phyloP scores from a whole-genome alignment of 2,113 vertebrate genomes.

The Epinephelus cyanopodus region DNA sequence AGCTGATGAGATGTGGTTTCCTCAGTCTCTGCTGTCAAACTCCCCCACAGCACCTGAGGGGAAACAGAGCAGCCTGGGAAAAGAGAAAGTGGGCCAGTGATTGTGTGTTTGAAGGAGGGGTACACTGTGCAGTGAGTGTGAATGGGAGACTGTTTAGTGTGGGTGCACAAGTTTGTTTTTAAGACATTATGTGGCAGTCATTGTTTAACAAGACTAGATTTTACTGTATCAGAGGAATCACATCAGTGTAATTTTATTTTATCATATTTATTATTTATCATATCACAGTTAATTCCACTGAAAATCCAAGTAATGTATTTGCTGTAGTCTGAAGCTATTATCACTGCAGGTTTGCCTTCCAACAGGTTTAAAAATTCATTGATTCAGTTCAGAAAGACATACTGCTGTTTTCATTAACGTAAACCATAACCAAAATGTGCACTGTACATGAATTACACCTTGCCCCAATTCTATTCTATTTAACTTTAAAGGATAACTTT shows the following conservation, averaged over 20 bases:
- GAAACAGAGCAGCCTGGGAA: conserved; percentile 73
- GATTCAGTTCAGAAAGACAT: too few relatives aligned
- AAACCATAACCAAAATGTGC: too few relatives aligned
- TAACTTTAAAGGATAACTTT: too few relatives aligned
- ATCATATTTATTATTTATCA: background rate
- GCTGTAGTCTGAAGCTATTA: background rate
- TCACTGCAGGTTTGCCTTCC: background rate
- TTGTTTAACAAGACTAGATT: background rate
- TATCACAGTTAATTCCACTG: background rate
- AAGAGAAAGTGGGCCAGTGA: conserved; percentile 49
- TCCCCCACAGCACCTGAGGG: conserved; percentile 63
- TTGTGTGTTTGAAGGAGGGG: conserved; percentile 29
- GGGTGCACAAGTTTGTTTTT: background rate
- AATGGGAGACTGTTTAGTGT: conserved; percentile 16
- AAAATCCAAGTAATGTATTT: background rate
- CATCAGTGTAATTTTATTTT: background rate
- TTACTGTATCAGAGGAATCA: background rate
- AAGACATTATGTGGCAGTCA: background rate
- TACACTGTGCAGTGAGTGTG: conserved; percentile 2
- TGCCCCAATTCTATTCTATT: too few relatives aligned
- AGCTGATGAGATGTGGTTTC: conserved; percentile 75
- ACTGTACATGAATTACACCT: background rate
- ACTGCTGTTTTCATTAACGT: too few relatives aligned
- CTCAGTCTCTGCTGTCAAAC: conserved; percentile 60
- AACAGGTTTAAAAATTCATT: too few relatives aligned